Evolutionary conservation across 2,113 vertebrate species (phyloP).

Genomic region (Tetrax tetrax): DNA sequence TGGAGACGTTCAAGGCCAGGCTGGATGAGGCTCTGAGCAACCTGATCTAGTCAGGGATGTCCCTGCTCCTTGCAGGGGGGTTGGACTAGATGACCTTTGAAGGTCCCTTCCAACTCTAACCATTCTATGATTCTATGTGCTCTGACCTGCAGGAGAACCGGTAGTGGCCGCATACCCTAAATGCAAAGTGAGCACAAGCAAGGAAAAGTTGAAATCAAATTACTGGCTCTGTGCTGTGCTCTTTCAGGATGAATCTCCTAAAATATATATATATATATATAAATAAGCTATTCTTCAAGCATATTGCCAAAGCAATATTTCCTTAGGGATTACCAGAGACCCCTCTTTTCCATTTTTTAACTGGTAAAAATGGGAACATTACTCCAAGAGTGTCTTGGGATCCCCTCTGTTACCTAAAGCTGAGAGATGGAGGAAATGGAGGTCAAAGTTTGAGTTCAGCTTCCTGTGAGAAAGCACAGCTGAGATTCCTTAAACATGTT

Average conservation of each 20-base stretch:
- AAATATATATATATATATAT: not conserved
- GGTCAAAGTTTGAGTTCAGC: conserved; percentile 1
- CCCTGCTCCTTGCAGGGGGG: no score
- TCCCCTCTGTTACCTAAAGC: not conserved
- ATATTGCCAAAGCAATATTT: not conserved
- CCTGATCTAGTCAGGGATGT: no score
- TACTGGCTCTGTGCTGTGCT: not conserved
- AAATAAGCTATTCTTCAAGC: not conserved
- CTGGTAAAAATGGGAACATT: not conserved
- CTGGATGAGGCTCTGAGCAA: no score
- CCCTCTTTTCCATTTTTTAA: not conserved
- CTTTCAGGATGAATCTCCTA: not conserved
- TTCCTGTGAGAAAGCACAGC: conserved; percentile 25
- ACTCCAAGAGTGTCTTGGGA: not conserved
- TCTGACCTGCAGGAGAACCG: not conserved
- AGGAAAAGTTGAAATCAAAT: not conserved
- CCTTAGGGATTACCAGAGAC: not conserved
- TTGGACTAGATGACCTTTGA: no score
- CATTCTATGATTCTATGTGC: no score
- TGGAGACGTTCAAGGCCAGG: no score
- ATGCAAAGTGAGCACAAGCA: not conserved
- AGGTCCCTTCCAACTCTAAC: no score
- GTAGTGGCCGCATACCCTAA: rapidly evolving
- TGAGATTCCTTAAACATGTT: not conserved
- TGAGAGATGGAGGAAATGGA: not conserved